Conservation (phyloP, 2,113 vertebrate genomes). For the Perca schrenkii region DNA sequence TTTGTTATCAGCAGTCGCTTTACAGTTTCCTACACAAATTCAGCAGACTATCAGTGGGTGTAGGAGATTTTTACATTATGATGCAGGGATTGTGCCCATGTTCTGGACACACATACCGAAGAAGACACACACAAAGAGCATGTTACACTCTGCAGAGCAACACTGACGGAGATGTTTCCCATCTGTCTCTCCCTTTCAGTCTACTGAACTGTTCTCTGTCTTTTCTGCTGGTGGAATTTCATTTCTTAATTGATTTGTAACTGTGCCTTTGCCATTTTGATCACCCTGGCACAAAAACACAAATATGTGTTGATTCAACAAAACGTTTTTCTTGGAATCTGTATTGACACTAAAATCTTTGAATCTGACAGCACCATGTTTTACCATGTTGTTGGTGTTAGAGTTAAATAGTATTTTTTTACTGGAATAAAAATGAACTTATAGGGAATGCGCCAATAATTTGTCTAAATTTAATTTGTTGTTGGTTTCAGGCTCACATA, state of each 20-base stretch:
- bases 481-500: neutral
- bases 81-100: constrained; percentile 44
- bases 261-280: constrained; percentile 63
- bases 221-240: constrained; percentile 61
- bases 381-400: constrained; percentile 16
- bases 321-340: constrained; percentile 36
- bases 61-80: constrained; percentile 55
- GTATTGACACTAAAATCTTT: constrained; percentile 28
- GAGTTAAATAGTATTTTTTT: constrained; percentile 13
- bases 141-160: constrained; percentile 69
- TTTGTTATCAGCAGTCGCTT: constrained; percentile 32
- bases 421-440: constrained; percentile 21
- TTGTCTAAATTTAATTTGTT: neutral
- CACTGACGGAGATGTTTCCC: constrained; percentile 68
- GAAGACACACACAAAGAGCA: constrained; percentile 43
- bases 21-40: constrained; percentile 40
- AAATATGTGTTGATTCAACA: constrained; percentile 60
- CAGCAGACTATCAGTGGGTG: constrained; percentile 55
- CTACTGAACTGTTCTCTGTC: constrained; percentile 56
- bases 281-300: constrained; percentile 53
- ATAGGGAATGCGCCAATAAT: neutral
- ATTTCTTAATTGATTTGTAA: constrained; percentile 74
- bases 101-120: constrained; percentile 55
- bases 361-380: constrained; percentile 16
- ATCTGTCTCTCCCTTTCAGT: constrained; percentile 72